phyloP scores from a whole-genome alignment of 2,113 vertebrate species.

The Callocephalon fimbriatum region DNA sequence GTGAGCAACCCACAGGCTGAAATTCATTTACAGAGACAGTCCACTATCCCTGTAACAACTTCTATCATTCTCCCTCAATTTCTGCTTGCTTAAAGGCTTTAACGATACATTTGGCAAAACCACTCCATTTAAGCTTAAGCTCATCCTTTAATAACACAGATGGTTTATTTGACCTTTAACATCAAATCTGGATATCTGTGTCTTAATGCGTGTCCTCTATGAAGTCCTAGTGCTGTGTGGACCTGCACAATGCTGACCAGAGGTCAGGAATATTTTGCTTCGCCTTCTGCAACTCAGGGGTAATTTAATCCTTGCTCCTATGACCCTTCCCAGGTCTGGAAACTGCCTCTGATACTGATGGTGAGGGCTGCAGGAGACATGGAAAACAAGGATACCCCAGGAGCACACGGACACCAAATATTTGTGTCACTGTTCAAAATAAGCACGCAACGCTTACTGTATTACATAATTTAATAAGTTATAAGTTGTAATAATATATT shows the following conservation, averaged over 20 bases:
- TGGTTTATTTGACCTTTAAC: neutral
- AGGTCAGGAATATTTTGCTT: neutral
- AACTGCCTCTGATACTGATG: neutral
- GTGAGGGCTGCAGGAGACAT: neutral
- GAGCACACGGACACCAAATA: neutral
- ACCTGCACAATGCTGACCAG: neutral
- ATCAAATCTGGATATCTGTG: neutral
- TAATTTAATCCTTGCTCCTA: neutral
- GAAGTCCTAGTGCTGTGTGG: neutral
- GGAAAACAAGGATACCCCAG: neutral
- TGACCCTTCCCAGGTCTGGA: neutral
- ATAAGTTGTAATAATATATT: conserved; percentile 27
- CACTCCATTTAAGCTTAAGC: neutral
- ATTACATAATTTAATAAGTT: conserved; percentile 16
- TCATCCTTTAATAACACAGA: conserved; percentile 6
- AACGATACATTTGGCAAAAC: neutral
- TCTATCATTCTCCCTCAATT: neutral
- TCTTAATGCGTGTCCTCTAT: neutral
- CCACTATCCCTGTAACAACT: neutral
- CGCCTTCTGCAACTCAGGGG: fast-evolving
- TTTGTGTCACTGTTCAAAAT: conserved; percentile 24
- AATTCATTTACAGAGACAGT: neutral
- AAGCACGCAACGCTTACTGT: conserved; percentile 25
- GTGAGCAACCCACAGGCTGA: neutral
- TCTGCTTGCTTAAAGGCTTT: conserved; percentile 18